Evolutionary conservation across 2,113 vertebrate species (phyloP).

Genomic region (Corvus moneduloides): DNA sequence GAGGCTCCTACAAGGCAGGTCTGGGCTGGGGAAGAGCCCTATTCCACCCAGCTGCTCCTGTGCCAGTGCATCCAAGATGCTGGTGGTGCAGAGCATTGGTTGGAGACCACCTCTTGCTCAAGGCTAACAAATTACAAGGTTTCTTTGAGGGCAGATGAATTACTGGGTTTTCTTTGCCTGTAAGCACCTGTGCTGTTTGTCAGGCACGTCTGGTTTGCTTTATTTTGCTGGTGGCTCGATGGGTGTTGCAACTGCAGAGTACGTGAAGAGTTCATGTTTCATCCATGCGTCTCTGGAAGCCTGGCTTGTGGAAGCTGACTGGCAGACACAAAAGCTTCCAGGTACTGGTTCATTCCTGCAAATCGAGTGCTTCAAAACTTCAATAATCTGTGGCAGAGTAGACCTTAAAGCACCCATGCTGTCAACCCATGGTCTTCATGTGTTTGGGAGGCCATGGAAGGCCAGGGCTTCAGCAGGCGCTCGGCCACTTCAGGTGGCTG

Average conservation of each 20-base stretch:
- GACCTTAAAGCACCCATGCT: not conserved
- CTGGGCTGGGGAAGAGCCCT: not conserved
- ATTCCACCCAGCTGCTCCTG: not conserved
- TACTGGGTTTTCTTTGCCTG: not conserved
- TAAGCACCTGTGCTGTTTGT: not conserved
- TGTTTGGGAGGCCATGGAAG: not conserved
- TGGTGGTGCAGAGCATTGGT: not conserved
- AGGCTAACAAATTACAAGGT: not conserved
- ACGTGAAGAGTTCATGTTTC: not conserved
- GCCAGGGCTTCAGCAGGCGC: not conserved
- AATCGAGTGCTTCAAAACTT: not conserved
- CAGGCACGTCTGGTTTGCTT: not conserved
- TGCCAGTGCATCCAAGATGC: no score
- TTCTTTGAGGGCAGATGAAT: not conserved
- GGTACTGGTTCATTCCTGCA: not conserved
- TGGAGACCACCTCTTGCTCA: not conserved
- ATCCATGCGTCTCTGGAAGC: rapidly evolving
- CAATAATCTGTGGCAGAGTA: not conserved
- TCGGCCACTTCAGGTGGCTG: not conserved
- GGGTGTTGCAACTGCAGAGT: not conserved
- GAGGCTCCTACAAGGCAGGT: not conserved
- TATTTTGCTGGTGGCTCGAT: not conserved
- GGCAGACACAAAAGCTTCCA: not conserved
- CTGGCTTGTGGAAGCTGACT: not conserved
- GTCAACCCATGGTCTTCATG: not conserved